These are phyloP conservation scores for Anaspis maculata DNA, from an alignment of 2,888 invertebrate genomes.

Conservation along the genomic window DNA sequence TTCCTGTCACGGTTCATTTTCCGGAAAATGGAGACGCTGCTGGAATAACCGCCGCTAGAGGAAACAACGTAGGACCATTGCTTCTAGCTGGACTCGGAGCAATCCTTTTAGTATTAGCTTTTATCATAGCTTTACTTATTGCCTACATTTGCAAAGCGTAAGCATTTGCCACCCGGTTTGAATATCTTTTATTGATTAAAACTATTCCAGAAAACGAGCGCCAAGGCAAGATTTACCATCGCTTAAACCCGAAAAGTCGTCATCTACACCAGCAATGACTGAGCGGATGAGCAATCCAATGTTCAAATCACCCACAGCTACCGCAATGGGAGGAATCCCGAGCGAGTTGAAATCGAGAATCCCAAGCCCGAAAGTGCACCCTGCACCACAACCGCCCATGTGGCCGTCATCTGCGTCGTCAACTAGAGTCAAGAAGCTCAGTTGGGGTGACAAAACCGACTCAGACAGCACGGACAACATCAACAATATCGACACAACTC, in stretches of 20 bases:
- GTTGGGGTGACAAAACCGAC: slow-evolving; percentile 64
- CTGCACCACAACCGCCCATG: slow-evolving; percentile 39
- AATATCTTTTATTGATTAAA: slow-evolving; percentile 1
- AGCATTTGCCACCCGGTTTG: slow-evolving; percentile 30
- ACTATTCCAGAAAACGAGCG: slow-evolving; percentile 6
- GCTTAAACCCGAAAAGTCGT: slow-evolving; percentile 30
- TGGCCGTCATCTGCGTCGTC: slow-evolving; percentile 63
- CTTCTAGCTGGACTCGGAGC: slow-evolving; percentile 58
- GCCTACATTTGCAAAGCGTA: slow-evolving; percentile 70
- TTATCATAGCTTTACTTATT: slow-evolving; percentile 67
- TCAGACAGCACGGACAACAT: slow-evolving; percentile 44
- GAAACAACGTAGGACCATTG: slow-evolving; percentile 32
- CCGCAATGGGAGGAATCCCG: slow-evolving; percentile 38
- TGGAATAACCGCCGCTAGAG: slow-evolving; percentile 24
- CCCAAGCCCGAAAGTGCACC: slow-evolving; percentile 43
- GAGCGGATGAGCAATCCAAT: slow-evolving; percentile 36
- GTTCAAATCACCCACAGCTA: slow-evolving; percentile 40
- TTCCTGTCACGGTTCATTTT: slow-evolving; percentile 60
- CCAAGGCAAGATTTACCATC: slow-evolving; percentile 32
- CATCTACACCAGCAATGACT: slow-evolving; percentile 22
- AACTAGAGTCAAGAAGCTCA: slow-evolving; percentile 66
- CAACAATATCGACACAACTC: slow-evolving; percentile 39
- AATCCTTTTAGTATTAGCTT: slow-evolving; percentile 62
- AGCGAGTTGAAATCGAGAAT: slow-evolving; percentile 41
- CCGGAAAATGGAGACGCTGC: slow-evolving; percentile 39